Base-by-base conservation (phyloP, 2,888 invertebrate species). In the Hylaea fasciaria region DNA sequence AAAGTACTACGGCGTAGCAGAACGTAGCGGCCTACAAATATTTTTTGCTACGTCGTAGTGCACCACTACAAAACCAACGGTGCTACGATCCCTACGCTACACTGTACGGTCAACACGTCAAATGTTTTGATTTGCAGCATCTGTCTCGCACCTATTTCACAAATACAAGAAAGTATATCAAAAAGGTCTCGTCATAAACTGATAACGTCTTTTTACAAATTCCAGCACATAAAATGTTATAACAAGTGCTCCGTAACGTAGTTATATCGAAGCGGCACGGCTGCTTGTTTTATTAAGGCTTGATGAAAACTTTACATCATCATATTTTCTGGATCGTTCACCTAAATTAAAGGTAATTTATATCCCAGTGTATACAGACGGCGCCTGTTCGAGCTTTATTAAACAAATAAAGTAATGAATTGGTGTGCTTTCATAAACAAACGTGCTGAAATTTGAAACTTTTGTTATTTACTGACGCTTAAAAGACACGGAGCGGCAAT, bases 261-360 rank as follows among this genome's bases (percentile, higher is more conserved):
- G 72, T 72, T 70, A 73, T 66, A 64, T 51, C 58, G 61, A 66
- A 61, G 65, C 71, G 66, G 49, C 52, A n/a, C 50, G 54, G 50
- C 53, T 37, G 67, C 69, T 71, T 78, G 77, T 74, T 85, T 86
- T 87, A 89, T 85, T 85, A 88, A 82, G 71, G 74, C 77, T 76
- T 83, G 85, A 86, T 86, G 88, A 86, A 87, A 89, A 87, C 84
- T 87, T 84, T 84, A 85, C 86, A 87, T 89, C 87, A 86, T 87
- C 86, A 87, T 89, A 89, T 90, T 89, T 89, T 86, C 87, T 83
- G 85, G 86, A 87, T 86, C 87, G 85, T 83, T 87, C 87, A 82
- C 86, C 81, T 86, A 89, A 89, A 89, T 90, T 89, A 89, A 88
- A 89, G 87, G 87, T 90, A 90, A 91, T 91, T 90, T 89, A 90